Evolutionary conservation across 2,797 vertebrate genomes (phyloP).

Genomic region (Odontamblyopus rebecca): DNA sequence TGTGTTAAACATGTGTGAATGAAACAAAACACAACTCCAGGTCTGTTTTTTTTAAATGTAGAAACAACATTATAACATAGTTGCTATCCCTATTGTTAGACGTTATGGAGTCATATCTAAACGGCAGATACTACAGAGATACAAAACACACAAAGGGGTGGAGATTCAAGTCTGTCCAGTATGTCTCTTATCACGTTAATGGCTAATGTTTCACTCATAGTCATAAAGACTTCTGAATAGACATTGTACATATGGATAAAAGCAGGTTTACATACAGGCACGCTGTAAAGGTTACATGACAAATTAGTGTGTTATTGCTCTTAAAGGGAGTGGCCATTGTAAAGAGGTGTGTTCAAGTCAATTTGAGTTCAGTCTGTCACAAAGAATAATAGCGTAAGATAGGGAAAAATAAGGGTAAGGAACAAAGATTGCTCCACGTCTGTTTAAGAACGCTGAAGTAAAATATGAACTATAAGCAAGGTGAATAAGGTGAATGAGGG

Average conservation of each 20-base stretch:
- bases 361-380: slow-evolving; percentile 9
- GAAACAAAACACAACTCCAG: too few relatives aligned
- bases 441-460: background rate
- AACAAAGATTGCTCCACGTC: background rate
- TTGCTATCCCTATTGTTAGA: background rate
- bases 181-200: slow-evolving; percentile 23
- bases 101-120: slow-evolving; percentile 4
- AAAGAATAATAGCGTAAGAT: slow-evolving; percentile 10
- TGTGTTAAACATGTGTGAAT: too few relatives aligned
- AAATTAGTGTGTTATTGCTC: slow-evolving; percentile 1
- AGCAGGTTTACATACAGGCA: background rate
- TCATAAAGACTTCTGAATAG: slow-evolving; percentile 11
- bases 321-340: slow-evolving; percentile 21
- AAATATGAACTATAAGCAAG: background rate
- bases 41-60: too few relatives aligned
- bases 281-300: slow-evolving; percentile 15
- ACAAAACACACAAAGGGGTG: slow-evolving; percentile 20
- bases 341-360: slow-evolving; percentile 9
- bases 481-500: background rate
- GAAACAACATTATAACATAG: too few relatives aligned
- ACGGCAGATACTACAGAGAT: slow-evolving; percentile 17
- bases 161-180: slow-evolving; percentile 28
- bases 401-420: background rate
- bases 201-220: slow-evolving; percentile 26
- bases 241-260: background rate